These are phyloP conservation scores for Hirtodrosophila alboralis DNA, from an alignment of 2,888 invertebrate species.

Conservation along the genomic window DNA sequence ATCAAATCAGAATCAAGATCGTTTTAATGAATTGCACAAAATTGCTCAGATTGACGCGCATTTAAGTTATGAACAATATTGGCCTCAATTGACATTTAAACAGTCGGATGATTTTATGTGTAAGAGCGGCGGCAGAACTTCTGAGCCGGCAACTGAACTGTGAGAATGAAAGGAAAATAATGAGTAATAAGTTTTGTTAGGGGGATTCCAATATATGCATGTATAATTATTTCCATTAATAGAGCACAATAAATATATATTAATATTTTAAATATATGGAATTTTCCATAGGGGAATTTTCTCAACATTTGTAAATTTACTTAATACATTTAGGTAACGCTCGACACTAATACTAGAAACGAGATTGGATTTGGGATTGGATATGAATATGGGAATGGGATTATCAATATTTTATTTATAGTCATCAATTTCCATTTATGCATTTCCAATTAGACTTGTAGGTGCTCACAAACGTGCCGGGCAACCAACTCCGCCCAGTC, in stretches of 20 bases:
- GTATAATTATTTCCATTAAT: no score
- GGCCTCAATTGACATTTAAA: constrained; percentile 51
- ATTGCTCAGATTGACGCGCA: constrained; percentile 67
- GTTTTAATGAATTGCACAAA: constrained; percentile 76
- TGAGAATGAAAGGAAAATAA: constrained; percentile 6
- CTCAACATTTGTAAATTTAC: background rate
- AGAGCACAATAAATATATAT: background rate
- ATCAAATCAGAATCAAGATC: constrained; percentile 73
- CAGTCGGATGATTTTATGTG: constrained; percentile 24
- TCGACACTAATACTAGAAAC: background rate
- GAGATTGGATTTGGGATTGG: background rate
- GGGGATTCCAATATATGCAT: constrained; percentile 2
- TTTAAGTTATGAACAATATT: constrained; percentile 51
- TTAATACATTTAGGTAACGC: constrained; percentile 1
- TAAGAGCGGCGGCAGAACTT: constrained; percentile 1
- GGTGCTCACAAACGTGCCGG: constrained; percentile 44
- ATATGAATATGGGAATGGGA: constrained; percentile 24
- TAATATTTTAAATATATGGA: no score
- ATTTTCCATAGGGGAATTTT: no score
- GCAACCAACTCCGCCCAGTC: constrained; percentile 17
- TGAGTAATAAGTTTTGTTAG: constrained; percentile 9
- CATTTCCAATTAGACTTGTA: constrained; percentile 66
- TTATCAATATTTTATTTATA: constrained; percentile 57
- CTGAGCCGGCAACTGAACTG: constrained; percentile 2
- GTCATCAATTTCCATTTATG: constrained; percentile 69